These are phyloP conservation scores for Phrynocephalus versicolor DNA, from an alignment of 2,113 vertebrate genomes.

Conservation along the genomic window DNA sequence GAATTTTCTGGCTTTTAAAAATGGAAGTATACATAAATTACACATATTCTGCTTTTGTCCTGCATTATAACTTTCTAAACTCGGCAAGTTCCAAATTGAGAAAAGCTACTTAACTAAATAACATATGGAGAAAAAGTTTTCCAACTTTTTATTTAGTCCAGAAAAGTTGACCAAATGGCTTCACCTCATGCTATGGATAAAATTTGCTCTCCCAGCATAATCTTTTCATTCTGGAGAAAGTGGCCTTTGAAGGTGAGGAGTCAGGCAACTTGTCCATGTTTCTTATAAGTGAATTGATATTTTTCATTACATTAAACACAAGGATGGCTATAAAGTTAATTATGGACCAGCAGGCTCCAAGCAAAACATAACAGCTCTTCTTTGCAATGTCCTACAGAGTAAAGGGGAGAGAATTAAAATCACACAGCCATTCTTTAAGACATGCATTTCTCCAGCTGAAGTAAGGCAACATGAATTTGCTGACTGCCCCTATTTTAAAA, in stretches of 20 bases:
- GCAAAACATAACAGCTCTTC: conserved; percentile 44
- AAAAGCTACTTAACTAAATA: not conserved
- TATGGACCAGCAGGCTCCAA: conserved; percentile 48
- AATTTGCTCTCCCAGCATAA: conserved; percentile 26
- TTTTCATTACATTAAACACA: conserved; percentile 40
- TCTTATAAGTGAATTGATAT: conserved; percentile 49
- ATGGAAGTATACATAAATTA: too few species aligned
- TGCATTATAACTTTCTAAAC: not conserved
- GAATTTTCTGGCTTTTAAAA: too few species aligned
- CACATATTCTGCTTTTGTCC: not conserved
- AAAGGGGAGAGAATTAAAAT: not conserved
- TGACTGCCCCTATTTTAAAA: conserved; percentile 42
- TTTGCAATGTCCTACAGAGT: conserved; percentile 38
- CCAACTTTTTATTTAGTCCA: not conserved
- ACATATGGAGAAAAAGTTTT: not conserved
- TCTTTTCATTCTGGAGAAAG: conserved; percentile 22
- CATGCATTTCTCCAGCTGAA: conserved; percentile 34
- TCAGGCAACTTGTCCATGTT: conserved; percentile 35
- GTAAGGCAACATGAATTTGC: conserved; percentile 31
- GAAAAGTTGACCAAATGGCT: not conserved
- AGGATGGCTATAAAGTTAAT: conserved; percentile 48
- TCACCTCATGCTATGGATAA: conserved; percentile 7
- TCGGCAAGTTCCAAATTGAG: not conserved
- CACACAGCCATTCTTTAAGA: not conserved
- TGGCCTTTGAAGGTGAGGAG: not conserved